These are phyloP conservation scores for Syngnathus acus DNA, from an alignment of 2,797 vertebrate species.

Conservation along the genomic window DNA sequence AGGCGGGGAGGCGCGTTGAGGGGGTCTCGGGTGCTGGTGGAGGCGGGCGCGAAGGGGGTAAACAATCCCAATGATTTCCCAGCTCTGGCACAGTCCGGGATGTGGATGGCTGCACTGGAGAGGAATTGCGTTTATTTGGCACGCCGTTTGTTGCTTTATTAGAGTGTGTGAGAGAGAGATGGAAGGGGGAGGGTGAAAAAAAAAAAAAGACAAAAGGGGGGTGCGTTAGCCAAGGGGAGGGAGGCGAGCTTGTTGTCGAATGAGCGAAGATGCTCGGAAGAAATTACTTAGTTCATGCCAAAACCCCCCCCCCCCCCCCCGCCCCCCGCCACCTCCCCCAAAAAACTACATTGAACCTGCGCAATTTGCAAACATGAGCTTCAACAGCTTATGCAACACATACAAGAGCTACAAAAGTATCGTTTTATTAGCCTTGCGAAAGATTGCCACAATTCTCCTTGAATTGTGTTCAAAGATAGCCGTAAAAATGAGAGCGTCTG, in stretches of 20 bases:
- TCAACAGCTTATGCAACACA: constrained; percentile 7
- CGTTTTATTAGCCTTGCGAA: too few relatives aligned
- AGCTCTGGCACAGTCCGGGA: constrained; percentile 66
- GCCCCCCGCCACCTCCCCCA: too few relatives aligned
- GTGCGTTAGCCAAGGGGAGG: constrained; percentile 6
- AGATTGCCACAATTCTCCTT: not conserved
- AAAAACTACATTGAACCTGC: constrained; percentile 24
- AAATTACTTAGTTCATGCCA: constrained; percentile 60
- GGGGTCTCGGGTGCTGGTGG: not conserved
- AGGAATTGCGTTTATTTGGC: constrained; percentile 66
- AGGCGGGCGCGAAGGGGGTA: constrained; percentile 27
- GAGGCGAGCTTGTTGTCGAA: constrained; percentile 50
- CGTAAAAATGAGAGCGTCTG: not conserved
- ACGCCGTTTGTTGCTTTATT: constrained; percentile 66
- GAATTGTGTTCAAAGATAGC: not conserved
- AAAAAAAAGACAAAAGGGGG: constrained; percentile 9
- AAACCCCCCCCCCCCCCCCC: constrained; percentile 4
- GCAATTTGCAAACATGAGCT: constrained; percentile 52
- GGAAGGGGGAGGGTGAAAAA: constrained; percentile 15
- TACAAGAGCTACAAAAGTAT: too few relatives aligned
- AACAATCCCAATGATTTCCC: constrained; percentile 71
- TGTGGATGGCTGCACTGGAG: constrained; percentile 70
- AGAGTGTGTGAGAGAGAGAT: constrained; percentile 33
- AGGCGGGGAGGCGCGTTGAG: constrained; percentile 39
- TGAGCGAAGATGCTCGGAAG: constrained; percentile 50